Percentiles rank a stretch among this genome's conserved stretches.
phyloP scores from a whole-genome alignment of 1,140 invertebrate genomes.

The Tigriopus japonicus region DNA sequence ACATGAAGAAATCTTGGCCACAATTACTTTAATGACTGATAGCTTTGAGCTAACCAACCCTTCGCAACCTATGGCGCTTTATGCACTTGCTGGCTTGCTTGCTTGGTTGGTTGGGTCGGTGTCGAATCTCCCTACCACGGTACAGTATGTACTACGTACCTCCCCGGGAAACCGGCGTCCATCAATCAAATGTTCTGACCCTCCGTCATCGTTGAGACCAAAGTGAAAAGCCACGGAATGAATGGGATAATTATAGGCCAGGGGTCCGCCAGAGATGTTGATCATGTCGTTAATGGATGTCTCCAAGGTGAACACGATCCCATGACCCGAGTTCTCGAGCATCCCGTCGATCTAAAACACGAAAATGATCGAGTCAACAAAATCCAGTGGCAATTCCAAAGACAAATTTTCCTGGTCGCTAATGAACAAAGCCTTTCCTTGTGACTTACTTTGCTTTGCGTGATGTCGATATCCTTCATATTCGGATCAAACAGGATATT shows the following conservation, averaged over 20 bases:
- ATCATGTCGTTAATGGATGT: conserved; percentile 32
- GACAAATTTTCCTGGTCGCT: no score
- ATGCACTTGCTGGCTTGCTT: no score
- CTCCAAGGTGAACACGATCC: conserved; percentile 25
- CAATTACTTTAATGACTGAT: no score
- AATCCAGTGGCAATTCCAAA: background rate
- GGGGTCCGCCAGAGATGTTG: conserved; percentile 77
- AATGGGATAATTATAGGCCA: conserved; percentile 86
- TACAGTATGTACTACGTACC: no score
- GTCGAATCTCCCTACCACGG: no score
- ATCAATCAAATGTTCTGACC: conserved; percentile 79
- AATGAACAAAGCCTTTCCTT: no score
- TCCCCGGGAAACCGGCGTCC: conserved; percentile 82
- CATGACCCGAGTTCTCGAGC: conserved; percentile 67
- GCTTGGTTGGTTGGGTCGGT: no score
- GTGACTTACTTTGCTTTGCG: conserved; percentile 60
- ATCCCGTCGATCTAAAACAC: conserved; percentile 53
- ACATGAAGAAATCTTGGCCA: no score
- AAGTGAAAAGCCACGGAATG: conserved; percentile 90
- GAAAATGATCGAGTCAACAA: conserved; percentile 2
- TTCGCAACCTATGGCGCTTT: no score
- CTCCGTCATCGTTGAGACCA: conserved; percentile 58
- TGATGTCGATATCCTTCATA: conserved; percentile 62
- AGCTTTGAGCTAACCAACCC: no score
- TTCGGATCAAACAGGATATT: conserved; percentile 83